Conservation (phyloP, 2,113 vertebrate genomes). For the Salvelinus fontinalis region DNA sequence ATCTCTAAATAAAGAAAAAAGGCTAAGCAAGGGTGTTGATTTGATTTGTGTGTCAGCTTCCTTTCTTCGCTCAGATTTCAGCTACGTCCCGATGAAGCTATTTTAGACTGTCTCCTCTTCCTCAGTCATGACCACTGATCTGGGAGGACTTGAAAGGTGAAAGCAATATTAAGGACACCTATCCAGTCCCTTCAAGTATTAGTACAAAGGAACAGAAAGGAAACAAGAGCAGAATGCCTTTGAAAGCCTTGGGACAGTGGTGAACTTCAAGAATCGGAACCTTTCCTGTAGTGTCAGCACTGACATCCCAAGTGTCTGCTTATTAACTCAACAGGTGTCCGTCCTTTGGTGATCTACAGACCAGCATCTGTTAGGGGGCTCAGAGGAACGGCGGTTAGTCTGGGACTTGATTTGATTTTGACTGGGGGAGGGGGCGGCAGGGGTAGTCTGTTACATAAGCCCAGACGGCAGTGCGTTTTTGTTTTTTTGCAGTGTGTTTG, state of each 20-base stretch:
- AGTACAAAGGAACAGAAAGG: no score
- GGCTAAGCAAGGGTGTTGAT: no score
- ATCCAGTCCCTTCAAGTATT: no score
- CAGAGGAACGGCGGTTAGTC: background rate
- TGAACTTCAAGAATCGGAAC: background rate
- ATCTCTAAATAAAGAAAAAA: no score
- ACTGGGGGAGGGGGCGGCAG: background rate
- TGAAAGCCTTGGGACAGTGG: background rate
- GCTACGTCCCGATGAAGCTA: no score
- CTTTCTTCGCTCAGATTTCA: no score
- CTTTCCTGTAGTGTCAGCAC: conserved; percentile 19
- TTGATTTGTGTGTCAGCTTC: no score
- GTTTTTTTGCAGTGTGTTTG: conserved; percentile 20
- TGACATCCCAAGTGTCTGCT: conserved; percentile 5
- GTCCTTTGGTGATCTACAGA: background rate
- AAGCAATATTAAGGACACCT: no score
- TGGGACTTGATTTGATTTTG: no score
- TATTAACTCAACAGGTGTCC: conserved; percentile 8
- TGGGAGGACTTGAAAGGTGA: background rate
- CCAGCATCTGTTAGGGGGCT: background rate
- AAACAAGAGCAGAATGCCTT: no score
- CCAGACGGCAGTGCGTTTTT: conserved; percentile 29
- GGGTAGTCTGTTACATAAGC: conserved; percentile 46
- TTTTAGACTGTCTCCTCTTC: no score
- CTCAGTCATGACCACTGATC: no score